Percentiles rank a stretch among this genome's conserved stretches.
These are phyloP conservation scores for Apantesis nais DNA, from an alignment of 2,888 invertebrate genomes.

Conservation along the genomic window DNA sequence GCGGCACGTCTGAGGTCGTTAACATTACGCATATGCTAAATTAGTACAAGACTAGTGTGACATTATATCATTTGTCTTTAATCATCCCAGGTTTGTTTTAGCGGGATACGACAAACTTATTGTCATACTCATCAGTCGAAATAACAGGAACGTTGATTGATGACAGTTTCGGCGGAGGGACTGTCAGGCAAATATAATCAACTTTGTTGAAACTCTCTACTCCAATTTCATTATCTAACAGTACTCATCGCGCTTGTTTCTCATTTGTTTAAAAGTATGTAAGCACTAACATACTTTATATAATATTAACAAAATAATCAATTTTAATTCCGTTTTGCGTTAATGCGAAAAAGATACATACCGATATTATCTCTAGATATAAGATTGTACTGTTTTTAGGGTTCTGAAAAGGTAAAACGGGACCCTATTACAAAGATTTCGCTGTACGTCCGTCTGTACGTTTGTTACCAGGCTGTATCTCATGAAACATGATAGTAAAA, in stretches of 20 bases:
- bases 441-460: too few species aligned
- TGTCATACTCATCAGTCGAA: constrained; percentile 32
- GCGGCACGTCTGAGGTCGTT: constrained; percentile 7
- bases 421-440: too few species aligned
- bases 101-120: constrained; percentile 19
- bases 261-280: neutral
- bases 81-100: constrained; percentile 13
- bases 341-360: too few species aligned
- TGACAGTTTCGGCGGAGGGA: constrained; percentile 14
- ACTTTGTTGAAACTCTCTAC: neutral
- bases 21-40: constrained; percentile 10
- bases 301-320: neutral
- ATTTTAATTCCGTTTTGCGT: neutral
- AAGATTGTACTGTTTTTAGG: neutral
- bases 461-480: too few species aligned
- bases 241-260: neutral
- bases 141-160: constrained; percentile 39
- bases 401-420: too few species aligned
- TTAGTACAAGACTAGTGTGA: constrained; percentile 3
- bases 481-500: too few species aligned
- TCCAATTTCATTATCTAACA: neutral
- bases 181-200: neutral
- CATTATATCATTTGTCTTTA: constrained; percentile 13
- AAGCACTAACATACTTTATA: too few species aligned
- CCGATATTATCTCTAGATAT: neutral